Conservation (phyloP, 2,797 vertebrate species). For the Galaxias olidus region DNA sequence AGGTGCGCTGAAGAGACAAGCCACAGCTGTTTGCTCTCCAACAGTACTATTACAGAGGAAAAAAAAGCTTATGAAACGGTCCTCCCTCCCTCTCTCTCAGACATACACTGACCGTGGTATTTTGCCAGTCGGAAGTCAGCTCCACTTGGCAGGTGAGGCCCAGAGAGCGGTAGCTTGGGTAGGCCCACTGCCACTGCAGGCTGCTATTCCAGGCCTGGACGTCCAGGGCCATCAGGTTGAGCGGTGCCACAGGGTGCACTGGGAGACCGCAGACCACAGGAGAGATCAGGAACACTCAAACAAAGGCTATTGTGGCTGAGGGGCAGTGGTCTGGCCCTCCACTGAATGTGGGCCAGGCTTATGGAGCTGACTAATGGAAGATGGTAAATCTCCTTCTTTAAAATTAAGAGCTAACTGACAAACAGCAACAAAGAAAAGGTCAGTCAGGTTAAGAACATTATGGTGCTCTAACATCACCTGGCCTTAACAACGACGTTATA, state of each 20-base stretch:
- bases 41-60: neutral
- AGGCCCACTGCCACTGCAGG: slow-evolving; percentile 68
- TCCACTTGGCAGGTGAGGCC: slow-evolving; percentile 70
- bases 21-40: neutral
- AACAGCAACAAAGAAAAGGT: too few relatives aligned
- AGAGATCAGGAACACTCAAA: neutral
- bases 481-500: too few relatives aligned
- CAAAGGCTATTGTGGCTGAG: too few relatives aligned
- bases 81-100: neutral
- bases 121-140: slow-evolving; percentile 29
- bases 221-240: neutral
- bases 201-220: slow-evolving; percentile 61
- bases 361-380: too few relatives aligned
- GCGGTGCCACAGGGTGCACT: slow-evolving; percentile 71
- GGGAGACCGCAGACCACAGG: slow-evolving; percentile 1
- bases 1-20: slow-evolving; percentile 53
- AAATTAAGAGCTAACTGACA: too few relatives aligned
- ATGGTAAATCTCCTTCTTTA: too few relatives aligned
- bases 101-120: slow-evolving; percentile 55
- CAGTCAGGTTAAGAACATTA: too few relatives aligned
- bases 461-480: too few relatives aligned
- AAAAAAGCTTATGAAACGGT: neutral
- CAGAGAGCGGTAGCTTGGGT: slow-evolving; percentile 51
- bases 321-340: too few relatives aligned
- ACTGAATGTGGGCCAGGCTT: too few relatives aligned